Evolutionary conservation across 1,140 invertebrate genomes (phyloP).

Genomic region (Nautilus pompilius): DNA sequence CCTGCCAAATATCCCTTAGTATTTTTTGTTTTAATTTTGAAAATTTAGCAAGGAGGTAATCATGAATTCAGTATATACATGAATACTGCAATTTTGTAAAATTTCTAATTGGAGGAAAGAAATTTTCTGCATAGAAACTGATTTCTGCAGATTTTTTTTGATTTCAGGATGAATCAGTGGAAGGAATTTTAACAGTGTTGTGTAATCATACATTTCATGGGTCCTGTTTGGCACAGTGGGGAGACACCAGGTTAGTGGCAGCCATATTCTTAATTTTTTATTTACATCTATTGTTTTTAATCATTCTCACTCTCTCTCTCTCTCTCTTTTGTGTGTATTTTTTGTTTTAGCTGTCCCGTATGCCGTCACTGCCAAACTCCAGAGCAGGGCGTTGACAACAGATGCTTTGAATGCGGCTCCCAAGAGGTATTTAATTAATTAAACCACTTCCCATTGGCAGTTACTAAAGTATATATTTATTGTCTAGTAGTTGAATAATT

Average conservation of each 20-base stretch:
- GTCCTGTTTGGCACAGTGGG: conserved; percentile 91
- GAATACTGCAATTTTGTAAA: no score
- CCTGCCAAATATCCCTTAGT: no score
- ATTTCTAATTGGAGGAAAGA: no score
- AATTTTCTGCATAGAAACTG: no score
- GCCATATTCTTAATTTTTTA: not conserved
- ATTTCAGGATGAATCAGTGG: conserved; percentile 90
- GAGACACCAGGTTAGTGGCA: conserved; percentile 71
- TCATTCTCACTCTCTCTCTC: not conserved
- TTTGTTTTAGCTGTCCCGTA: conserved; percentile 51
- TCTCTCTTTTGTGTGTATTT: not conserved
- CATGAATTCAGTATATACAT: no score
- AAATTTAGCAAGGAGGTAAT: no score
- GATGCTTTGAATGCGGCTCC: conserved; percentile 78
- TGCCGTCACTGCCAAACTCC: conserved; percentile 79
- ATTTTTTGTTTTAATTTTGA: no score
- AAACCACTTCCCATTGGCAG: no score
- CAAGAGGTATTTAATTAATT: no score
- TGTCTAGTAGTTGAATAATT: no score
- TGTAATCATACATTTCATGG: conserved; percentile 99
- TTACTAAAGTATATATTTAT: no score
- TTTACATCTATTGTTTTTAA: not conserved
- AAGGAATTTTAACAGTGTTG: conserved; percentile 94
- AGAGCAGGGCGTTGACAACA: conserved; percentile 76
- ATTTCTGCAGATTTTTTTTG: no score